Percentiles rank a stretch among this genome's conserved stretches.
Conservation (phyloP, 2,888 invertebrate species). For the Sussaba pulchella region DNA sequence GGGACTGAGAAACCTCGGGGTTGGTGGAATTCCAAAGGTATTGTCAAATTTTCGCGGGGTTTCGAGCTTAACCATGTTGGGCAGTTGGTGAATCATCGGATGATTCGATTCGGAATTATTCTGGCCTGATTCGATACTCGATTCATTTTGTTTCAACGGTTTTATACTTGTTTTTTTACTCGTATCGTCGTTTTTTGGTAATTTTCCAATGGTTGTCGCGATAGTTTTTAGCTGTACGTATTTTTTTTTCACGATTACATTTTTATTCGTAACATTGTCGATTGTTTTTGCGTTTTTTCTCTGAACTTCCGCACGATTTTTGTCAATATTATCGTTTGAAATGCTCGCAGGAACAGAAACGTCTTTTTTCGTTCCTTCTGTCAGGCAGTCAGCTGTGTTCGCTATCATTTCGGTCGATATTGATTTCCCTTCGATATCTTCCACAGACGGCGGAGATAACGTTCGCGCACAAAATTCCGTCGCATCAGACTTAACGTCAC, state of each 20-base stretch:
- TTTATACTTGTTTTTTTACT: slow-evolving; percentile 9
- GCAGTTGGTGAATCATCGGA: slow-evolving; percentile 47
- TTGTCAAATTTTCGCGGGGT: slow-evolving; percentile 79
- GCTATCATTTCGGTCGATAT: background rate
- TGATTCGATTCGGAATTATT: slow-evolving; percentile 55
- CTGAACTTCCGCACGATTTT: slow-evolving; percentile 2
- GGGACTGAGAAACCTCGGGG: slow-evolving; percentile 79
- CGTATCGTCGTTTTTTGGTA: slow-evolving; percentile 16
- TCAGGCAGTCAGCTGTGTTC: background rate
- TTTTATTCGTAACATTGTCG: background rate
- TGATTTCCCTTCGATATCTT: background rate
- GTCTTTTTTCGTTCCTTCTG: background rate
- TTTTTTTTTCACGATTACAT: slow-evolving; percentile 68
- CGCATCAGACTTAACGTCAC: background rate
- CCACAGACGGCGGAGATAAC: background rate
- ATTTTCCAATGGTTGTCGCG: slow-evolving; percentile 74
- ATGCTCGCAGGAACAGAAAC: background rate
- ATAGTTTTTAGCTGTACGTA: slow-evolving; percentile 78
- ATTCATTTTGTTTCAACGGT: slow-evolving; percentile 42
- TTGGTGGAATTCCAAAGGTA: slow-evolving; percentile 77
- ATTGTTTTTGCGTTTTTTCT: slow-evolving; percentile 18
- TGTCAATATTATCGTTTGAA: background rate
- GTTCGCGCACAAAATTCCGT: background rate
- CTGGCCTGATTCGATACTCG: slow-evolving; percentile 64
- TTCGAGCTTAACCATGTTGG: slow-evolving; percentile 75